Conservation (phyloP, 2,113 vertebrate genomes). For the Sceloporus tristichus region DNA sequence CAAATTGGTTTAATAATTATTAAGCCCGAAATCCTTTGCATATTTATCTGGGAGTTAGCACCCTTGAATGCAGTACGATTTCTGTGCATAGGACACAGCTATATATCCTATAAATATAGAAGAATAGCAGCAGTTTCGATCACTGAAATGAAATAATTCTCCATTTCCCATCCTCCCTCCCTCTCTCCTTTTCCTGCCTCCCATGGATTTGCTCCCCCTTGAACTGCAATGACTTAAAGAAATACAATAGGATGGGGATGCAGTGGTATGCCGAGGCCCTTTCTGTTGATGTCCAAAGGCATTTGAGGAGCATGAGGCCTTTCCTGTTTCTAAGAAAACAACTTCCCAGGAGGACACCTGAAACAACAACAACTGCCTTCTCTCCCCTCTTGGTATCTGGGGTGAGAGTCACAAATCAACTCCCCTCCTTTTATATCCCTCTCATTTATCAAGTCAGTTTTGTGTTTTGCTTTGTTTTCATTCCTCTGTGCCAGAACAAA, state of each 20-base stretch:
- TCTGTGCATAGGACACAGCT: no score
- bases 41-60: background rate
- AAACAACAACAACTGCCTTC: slow-evolving; percentile 36
- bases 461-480: slow-evolving; percentile 64
- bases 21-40: background rate
- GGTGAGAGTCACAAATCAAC: slow-evolving; percentile 40
- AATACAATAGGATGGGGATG: slow-evolving; percentile 12
- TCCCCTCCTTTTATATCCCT: slow-evolving; percentile 22
- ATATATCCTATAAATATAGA: background rate
- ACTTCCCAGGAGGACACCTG: slow-evolving; percentile 31
- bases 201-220: slow-evolving; percentile 10
- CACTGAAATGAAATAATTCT: background rate
- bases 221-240: slow-evolving; percentile 10
- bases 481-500: slow-evolving; percentile 58
- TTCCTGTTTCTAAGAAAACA: slow-evolving; percentile 37
- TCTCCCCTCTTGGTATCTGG: slow-evolving; percentile 20
- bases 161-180: background rate
- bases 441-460: slow-evolving; percentile 43
- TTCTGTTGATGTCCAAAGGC: slow-evolving; percentile 4
- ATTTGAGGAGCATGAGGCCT: background rate
- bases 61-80: background rate
- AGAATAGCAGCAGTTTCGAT: background rate
- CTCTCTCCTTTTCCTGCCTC: background rate
- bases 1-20: background rate
- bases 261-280: slow-evolving; percentile 1